Percentiles rank a stretch among this genome's conserved stretches.
These are phyloP conservation scores for Eriosoma lanigerum DNA, from an alignment of 1,140 invertebrate species.

Conservation along the genomic window DNA sequence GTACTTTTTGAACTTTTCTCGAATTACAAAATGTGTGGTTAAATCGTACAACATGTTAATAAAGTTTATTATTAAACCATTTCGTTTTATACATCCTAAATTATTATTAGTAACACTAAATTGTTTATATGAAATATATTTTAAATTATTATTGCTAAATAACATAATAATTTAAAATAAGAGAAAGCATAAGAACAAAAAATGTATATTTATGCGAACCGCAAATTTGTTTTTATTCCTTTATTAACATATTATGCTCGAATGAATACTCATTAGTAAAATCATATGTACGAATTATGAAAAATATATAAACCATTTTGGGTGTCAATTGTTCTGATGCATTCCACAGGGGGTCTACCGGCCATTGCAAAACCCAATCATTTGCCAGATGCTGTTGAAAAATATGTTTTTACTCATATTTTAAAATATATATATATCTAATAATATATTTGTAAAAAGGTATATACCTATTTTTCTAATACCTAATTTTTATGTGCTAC, in stretches of 20 bases:
- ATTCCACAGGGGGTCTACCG: neutral
- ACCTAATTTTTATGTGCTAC: too few species aligned
- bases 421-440: neutral
- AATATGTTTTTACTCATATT: neutral
- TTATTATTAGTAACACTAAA: neutral
- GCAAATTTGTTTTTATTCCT: neutral
- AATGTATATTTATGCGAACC: neutral
- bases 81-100: neutral
- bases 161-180: neutral
- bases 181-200: neutral
- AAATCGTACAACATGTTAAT: neutral
- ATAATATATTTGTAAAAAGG: neutral
- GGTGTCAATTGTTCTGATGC: neutral
- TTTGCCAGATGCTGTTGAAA: slow-evolving; percentile 21
- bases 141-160: neutral
- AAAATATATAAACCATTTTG: neutral
- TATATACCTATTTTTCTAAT: neutral
- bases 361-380: neutral
- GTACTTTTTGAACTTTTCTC: neutral
- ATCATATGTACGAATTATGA: neutral
- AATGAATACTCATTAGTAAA: neutral
- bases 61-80: too few species aligned
- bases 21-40: neutral
- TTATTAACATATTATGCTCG: neutral
- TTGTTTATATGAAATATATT: neutral